Evolutionary conservation across 2,888 invertebrate species (phyloP), one percentile per base, ranked within the genome.

Genomic region (Nomada hirtipes): DNA sequence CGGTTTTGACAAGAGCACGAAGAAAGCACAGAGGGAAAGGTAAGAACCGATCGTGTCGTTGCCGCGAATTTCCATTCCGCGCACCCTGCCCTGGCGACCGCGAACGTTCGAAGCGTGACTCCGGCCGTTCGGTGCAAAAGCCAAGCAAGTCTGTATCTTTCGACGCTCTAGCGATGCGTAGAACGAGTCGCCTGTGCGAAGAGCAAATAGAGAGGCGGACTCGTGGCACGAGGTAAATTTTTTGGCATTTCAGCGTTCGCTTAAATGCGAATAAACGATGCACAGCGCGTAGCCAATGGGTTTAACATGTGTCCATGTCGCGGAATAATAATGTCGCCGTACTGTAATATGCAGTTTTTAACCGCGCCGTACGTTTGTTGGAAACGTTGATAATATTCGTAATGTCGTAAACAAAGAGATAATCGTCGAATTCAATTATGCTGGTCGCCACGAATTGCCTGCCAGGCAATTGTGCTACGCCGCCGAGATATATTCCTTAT

Each of bases 251-350:
- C n/a, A n/a, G 29, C 36, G 29, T n/a, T 7, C 50, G 26, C 29
- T 65, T 7, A 52, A 52, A 3, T 11, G 15, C 29, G 83, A 80
- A 59, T 72, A 65, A 47, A 1, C 61, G 65, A 59, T 60, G 69
- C 69, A 55, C 61, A 68, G 75, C 64, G 36, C 70, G 71, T 74
- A 83, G 67, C 81, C 77, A 60, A 86, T 68, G 83, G n/a, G 7
- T 20, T 36, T 52, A 52, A 29, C 50, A 26, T 23, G 4, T n/a
- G 20, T 57, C 2, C 23, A 64, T 26, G 11, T 11, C 7, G 53
- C 20, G 20, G 70, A 70, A 70, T 70, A 70, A 70, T 50, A 50
- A 69, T 57, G 68, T 0, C 7, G 18, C 10, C 11, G 26, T 50
- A 23, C 18, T 10, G 55, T 26, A 47, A 69, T 47, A 59, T 29